phyloP scores from a whole-genome alignment of 37 sponge, comb jelly and placozoan species.

The Cladorhizidae sp. region DNA sequence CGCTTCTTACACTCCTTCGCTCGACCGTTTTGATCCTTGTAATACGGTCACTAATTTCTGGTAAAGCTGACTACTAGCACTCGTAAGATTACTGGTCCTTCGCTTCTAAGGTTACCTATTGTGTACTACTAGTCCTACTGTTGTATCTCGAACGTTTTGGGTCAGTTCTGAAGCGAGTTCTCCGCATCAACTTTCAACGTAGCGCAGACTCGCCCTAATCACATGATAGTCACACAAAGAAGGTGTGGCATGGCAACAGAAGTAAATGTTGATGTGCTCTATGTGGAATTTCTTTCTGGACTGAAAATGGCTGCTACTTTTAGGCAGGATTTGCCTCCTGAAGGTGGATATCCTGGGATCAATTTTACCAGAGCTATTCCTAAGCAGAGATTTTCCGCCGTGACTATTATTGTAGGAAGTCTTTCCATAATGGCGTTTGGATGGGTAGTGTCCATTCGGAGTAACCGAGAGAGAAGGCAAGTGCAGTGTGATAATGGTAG shows the following conservation, averaged over 20 bases:
- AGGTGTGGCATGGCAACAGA: conserved; percentile 1
- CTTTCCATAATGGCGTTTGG: conserved; percentile 68
- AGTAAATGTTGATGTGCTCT: background rate
- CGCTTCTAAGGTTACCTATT: background rate
- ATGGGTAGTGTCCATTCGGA: conserved; percentile 28
- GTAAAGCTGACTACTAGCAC: no score
- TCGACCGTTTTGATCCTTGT: no score
- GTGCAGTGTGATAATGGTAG: background rate
- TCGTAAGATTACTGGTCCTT: background rate
- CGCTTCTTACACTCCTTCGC: no score
- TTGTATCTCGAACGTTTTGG: background rate
- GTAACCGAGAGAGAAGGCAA: conserved; percentile 74
- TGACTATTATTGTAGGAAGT: conserved; percentile 70
- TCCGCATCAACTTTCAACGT: background rate
- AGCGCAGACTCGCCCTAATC: conserved; percentile 29
- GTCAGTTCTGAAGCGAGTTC: background rate
- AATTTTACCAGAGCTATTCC: conserved; percentile 51
- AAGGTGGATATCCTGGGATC: conserved; percentile 85
- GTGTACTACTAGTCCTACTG: background rate
- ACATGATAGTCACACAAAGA: conserved; percentile 24
- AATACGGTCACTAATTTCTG: no score
- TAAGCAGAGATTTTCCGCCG: conserved; percentile 70
- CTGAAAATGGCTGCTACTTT: conserved; percentile 26
- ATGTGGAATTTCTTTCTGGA: background rate
- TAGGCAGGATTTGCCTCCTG: conserved; percentile 88